Conservation (phyloP, 2,888 invertebrate genomes). For the Apamea epomidion region DNA sequence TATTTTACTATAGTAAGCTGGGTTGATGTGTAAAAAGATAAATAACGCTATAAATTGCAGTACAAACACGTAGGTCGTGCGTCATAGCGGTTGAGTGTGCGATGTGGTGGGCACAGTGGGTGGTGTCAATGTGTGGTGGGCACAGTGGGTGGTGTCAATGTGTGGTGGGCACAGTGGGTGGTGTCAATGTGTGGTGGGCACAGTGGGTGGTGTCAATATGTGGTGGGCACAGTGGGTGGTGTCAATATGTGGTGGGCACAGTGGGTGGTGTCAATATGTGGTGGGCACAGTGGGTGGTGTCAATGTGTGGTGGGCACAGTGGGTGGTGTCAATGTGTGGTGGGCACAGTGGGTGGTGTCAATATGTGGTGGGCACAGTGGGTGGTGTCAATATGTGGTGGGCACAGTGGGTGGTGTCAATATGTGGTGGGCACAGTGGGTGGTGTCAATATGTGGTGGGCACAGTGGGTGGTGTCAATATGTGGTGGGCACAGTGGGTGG, state of each 20-base stretch:
- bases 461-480: no score
- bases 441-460: slow-evolving; percentile 20
- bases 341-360: no score
- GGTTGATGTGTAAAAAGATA: slow-evolving; percentile 53
- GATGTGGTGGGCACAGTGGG: slow-evolving; percentile 21
- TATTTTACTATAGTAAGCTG: slow-evolving; percentile 39
- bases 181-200: slow-evolving; percentile 22
- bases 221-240: slow-evolving; percentile 15
- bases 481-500: slow-evolving; percentile 17
- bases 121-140: no score
- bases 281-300: slow-evolving; percentile 18
- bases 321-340: no score
- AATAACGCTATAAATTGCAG: slow-evolving; percentile 55
- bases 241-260: slow-evolving; percentile 20
- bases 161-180: slow-evolving; percentile 22
- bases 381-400: no score
- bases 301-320: slow-evolving; percentile 22
- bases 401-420: no score
- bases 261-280: no score
- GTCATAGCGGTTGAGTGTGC: slow-evolving; percentile 53
- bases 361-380: slow-evolving; percentile 22
- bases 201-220: no score
- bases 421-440: slow-evolving; percentile 22
- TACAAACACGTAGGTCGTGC: slow-evolving; percentile 54
- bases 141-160: no score